Base-by-base conservation (phyloP, 2,797 vertebrate species). In the Heterohyrax brucei region DNA sequence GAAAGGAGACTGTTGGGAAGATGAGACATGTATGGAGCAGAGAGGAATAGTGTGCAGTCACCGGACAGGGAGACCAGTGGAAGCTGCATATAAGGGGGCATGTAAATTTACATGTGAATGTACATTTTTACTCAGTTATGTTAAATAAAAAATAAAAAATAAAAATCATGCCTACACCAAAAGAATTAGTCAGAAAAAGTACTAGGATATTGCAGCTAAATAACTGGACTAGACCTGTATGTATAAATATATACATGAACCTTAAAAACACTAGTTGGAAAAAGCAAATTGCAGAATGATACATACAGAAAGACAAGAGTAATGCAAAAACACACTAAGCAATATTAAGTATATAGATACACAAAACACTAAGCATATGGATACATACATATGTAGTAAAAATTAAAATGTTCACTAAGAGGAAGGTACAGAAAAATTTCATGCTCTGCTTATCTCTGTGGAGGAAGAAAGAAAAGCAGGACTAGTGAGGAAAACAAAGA, bases 161-260 rank as follows among this genome's bases (percentile, higher is more conserved):
- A 75, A 87, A 94, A 92, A 73, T 77, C 44, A 94, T 89, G 61
- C 14, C 70, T 95, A 1, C 95, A 76, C 50, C 89, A 85, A 89
- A 87, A 93, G n/a, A 89, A 2, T 72, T 46, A 78, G 88, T 21
- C 83, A 86, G 10, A 72, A 73, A 70, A 83, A 73, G 24, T 39
- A 22, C 16, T 5, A 79, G 24, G 44, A 87, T 66, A 33, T 33
- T 68, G 13, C 59, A 82, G 46, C 62, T 83, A 89, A 91, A 59
- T 79, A 88, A 82, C 44, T 64, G n/a, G 94, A 70, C 21, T 70
- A 83, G 14, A 76, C 18, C 44, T 72, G 44, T 70, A 61, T 46
- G 30, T 50, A 78, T 12, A 13, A 77, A 68, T 8, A 93, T 33
- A 7, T 16, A 62, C 39, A 39, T 26, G 73, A 12, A 80, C 61